These are phyloP conservation scores for Gila orcuttii DNA, from an alignment of 2,113 vertebrate species.

Conservation along the genomic window DNA sequence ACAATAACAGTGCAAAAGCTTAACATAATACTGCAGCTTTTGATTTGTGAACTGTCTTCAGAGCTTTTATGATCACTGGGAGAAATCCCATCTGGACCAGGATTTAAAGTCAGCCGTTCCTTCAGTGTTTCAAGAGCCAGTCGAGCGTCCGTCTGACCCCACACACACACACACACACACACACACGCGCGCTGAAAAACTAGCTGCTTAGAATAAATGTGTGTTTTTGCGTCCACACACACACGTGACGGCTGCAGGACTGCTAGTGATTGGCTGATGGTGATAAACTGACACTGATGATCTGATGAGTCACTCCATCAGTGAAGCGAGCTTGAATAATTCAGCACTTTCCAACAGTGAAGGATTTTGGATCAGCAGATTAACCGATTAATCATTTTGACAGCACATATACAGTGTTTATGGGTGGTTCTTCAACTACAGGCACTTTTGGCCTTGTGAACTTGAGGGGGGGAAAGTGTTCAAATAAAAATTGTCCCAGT, in stretches of 20 bases:
- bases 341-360: not conserved
- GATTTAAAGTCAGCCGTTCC: constrained; percentile 73
- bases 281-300: constrained; percentile 5
- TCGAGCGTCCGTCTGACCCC: constrained; percentile 68
- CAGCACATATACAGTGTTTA: too few species aligned
- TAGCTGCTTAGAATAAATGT: constrained; percentile 71
- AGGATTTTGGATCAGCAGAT: too few species aligned
- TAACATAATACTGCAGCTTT: constrained; percentile 75
- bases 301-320: constrained; percentile 4
- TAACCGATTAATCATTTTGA: too few species aligned
- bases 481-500: too few species aligned
- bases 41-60: constrained; percentile 80
- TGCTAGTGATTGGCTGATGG: too few species aligned
- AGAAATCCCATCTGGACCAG: constrained; percentile 78
- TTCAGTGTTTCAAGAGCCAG: constrained; percentile 71
- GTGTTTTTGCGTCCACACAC: constrained; percentile 51
- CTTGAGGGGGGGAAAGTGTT: too few species aligned
- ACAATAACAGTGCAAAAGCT: constrained; percentile 77
- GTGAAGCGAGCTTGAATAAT: not conserved
- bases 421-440: too few species aligned
- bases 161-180: not conserved
- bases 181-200: constrained; percentile 41
- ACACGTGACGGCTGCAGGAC: constrained; percentile 42
- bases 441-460: too few species aligned
- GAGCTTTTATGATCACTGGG: constrained; percentile 76